phyloP scores from a whole-genome alignment of 2,797 vertebrate genomes.

The Poeciliopsis infans region DNA sequence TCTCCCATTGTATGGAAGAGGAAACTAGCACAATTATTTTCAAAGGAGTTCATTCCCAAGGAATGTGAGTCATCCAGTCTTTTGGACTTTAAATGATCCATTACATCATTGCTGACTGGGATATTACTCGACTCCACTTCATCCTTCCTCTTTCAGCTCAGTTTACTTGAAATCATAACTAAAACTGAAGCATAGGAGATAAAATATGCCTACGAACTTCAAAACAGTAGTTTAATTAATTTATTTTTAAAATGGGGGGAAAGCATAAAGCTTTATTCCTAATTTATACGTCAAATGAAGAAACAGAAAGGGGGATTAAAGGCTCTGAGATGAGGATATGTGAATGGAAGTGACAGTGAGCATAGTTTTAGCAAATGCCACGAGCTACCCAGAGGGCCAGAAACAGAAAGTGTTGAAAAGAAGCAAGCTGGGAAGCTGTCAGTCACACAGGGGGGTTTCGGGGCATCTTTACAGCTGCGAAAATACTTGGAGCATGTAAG shows the following conservation, averaged over 20 bases:
- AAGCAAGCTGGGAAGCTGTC: constrained; percentile 38
- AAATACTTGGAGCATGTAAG: constrained; percentile 24
- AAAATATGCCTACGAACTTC: constrained; percentile 7
- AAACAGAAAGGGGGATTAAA: constrained; percentile 24
- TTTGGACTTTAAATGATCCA: constrained; percentile 56
- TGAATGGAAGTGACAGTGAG: constrained; percentile 53
- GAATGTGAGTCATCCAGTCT: constrained; percentile 59
- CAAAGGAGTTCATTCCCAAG: constrained; percentile 53
- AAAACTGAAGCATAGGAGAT: constrained; percentile 33
- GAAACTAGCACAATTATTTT: constrained; percentile 66
- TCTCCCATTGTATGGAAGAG: constrained; percentile 57
- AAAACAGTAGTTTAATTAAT: neutral
- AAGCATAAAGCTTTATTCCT: neutral
- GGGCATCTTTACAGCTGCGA: constrained; percentile 44
- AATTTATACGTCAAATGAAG: constrained; percentile 23
- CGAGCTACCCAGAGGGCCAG: constrained; percentile 51
- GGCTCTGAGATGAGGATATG: constrained; percentile 30
- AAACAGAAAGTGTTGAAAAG: constrained; percentile 38
- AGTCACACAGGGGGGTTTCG: constrained; percentile 37
- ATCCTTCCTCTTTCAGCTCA: constrained; percentile 55
- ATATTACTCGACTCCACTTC: constrained; percentile 55
- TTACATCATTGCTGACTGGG: constrained; percentile 62
- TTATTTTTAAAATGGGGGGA: constrained; percentile 11
- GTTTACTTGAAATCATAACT: constrained; percentile 46
- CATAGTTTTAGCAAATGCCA: constrained; percentile 58